Evolutionary conservation across 2,797 vertebrate species (phyloP), one percentile per base, ranked within the genome.

Genomic region (Gymnopithys bicolor): DNA sequence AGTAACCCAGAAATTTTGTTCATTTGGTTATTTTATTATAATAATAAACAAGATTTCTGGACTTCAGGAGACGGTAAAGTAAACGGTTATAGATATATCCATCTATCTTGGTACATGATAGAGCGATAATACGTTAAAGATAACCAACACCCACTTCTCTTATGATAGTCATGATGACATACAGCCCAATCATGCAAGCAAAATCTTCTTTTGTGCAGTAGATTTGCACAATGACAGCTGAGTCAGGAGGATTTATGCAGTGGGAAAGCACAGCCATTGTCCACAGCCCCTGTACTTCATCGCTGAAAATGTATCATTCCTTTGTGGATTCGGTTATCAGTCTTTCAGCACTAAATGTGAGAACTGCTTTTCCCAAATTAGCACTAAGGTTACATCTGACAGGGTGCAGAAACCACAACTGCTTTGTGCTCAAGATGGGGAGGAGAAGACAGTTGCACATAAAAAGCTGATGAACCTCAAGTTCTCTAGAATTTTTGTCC

Each of bases 341-440:
- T 94, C 96, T 98, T 97, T 97, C 96, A 97, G 95, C 93, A 49
- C 93, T 96, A 87, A 96, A 97, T 56, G 96, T 97, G 97, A 97
- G 97, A 97, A 97, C 78, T 73, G 88, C 69, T 95, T 97, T 96
- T 94, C 96, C 93, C 96, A 96, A 97, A 97, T 98, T 97, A 97
- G 90, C 95, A 79, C 94, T 85, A 71, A 97, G 79, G 75, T 89
- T 96, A 56, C 85, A 62, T 96, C 87, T 97, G 96, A 97, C 95
- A 94, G 87, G 66, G 60, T 91, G 90, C 88, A 96, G 96, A 97
- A 97, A 96, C 82, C 87, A 90, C 95, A 89, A 73, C 78, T 84
- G 83, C 45, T 93, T 83, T 69, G 48, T 53, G 48, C 41, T 63
- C 35, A 28, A 64, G 71, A 74, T 41, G 33, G 27, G 16, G 64